Evolutionary conservation across 2,888 invertebrate species (phyloP).

Genomic region (Unio delphinus): DNA sequence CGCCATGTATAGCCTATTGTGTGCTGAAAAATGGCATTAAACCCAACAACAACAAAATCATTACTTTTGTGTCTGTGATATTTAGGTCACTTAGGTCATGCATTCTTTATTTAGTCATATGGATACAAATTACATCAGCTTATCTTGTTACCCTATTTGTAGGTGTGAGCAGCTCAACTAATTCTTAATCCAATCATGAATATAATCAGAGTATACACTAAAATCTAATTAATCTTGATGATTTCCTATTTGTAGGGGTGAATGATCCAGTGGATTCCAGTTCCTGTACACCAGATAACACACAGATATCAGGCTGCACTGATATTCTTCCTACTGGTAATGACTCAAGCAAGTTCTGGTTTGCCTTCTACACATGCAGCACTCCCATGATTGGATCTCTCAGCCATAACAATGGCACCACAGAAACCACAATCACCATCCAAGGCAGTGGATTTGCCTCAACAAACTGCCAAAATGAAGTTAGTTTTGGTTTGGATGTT

Average conservation of each 20-base stretch:
- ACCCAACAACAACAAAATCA: too few relatives aligned
- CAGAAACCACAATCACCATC: slow-evolving; percentile 30
- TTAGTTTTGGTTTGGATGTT: slow-evolving; percentile 31
- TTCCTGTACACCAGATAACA: slow-evolving; percentile 27
- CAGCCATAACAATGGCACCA: slow-evolving; percentile 36
- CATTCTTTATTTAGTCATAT: slow-evolving; percentile 17
- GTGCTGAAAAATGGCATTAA: too few relatives aligned
- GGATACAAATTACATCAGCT: too few relatives aligned
- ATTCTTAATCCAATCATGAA: slow-evolving; percentile 20
- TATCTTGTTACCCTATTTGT: slow-evolving; percentile 4
- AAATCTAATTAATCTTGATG: background rate
- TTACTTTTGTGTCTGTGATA: too few relatives aligned
- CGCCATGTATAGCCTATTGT: too few relatives aligned
- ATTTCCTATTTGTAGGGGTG: slow-evolving; percentile 22
- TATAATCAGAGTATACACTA: too few relatives aligned
- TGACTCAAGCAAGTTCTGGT: slow-evolving; percentile 38
- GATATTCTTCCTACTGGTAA: slow-evolving; percentile 20
- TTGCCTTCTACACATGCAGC: slow-evolving; percentile 37
- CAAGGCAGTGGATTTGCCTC: slow-evolving; percentile 44
- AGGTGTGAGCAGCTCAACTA: slow-evolving; percentile 33
- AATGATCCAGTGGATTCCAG: slow-evolving; percentile 25
- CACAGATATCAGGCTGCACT: slow-evolving; percentile 29
- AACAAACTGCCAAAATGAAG: slow-evolving; percentile 46
- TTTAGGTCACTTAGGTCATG: too few relatives aligned
- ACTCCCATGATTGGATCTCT: slow-evolving; percentile 39